Percentiles rank a stretch among this genome's conserved stretches.
Conservation (phyloP, 2,888 invertebrate species). For the Drosophila trichaetosa region DNA sequence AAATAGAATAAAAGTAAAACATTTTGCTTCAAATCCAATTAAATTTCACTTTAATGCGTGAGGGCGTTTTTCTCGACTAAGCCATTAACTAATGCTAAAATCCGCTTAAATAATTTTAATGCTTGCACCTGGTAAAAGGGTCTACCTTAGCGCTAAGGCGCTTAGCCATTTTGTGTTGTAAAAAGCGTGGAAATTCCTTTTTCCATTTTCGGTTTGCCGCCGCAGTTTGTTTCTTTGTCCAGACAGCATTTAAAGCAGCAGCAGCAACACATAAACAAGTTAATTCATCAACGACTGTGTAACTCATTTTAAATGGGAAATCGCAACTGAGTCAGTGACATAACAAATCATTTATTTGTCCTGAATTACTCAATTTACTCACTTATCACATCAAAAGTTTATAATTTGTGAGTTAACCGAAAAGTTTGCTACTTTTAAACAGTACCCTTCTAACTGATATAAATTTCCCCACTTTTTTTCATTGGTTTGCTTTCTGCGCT, state of each 20-base stretch:
- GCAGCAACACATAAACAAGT: constrained; percentile 36
- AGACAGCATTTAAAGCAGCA: constrained; percentile 7
- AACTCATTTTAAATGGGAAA: constrained; percentile 12
- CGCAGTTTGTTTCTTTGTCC: not conserved
- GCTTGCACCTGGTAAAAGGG: constrained; percentile 68
- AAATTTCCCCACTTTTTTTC: not conserved
- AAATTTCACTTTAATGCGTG: constrained; percentile 50
- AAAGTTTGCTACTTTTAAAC: constrained; percentile 18
- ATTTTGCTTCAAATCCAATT: constrained; percentile 64
- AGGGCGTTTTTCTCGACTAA: constrained; percentile 38
- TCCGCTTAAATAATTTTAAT: constrained; percentile 74
- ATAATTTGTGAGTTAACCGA: not conserved
- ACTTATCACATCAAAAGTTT: constrained; percentile 6
- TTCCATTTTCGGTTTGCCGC: constrained; percentile 20
- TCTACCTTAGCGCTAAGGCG: constrained; percentile 43
- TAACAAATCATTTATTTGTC: constrained; percentile 1
- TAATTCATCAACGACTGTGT: constrained; percentile 35
- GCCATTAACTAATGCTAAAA: constrained; percentile 77
- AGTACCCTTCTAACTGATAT: not conserved
- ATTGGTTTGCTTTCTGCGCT: not conserved
- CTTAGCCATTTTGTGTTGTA: constrained; percentile 30
- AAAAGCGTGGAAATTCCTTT: constrained; percentile 24
- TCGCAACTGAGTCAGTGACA: not conserved
- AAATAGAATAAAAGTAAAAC: not conserved
- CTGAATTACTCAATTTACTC: not conserved